These are phyloP conservation scores for Agapetus fuscipes DNA, from an alignment of 2,888 invertebrate genomes.

Conservation along the genomic window DNA sequence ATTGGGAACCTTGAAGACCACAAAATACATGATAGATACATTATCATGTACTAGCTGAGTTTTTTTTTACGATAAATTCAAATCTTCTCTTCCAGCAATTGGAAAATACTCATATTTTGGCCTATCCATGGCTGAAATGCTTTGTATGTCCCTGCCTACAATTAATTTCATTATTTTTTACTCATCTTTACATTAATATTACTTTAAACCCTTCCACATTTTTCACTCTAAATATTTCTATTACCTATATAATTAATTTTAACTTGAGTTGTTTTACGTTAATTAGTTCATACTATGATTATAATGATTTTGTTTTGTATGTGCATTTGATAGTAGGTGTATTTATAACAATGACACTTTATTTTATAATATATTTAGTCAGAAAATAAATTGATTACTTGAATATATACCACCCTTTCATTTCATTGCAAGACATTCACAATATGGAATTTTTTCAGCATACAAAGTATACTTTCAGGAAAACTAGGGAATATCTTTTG, in stretches of 20 bases:
- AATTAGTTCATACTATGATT: background rate
- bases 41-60: background rate
- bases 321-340: background rate
- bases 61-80: too few relatives aligned
- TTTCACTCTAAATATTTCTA: too few relatives aligned
- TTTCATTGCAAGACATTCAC: constrained; percentile 1
- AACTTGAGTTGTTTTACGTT: background rate
- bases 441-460: too few relatives aligned
- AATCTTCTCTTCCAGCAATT: too few relatives aligned
- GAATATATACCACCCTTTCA: constrained; percentile 2
- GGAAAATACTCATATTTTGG: too few relatives aligned
- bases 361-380: constrained; percentile 11
- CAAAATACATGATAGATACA: background rate
- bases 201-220: too few relatives aligned
- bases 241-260: too few relatives aligned
- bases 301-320: background rate
- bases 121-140: too few relatives aligned
- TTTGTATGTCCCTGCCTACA: background rate
- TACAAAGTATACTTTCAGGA: too few relatives aligned
- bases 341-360: constrained; percentile 8
- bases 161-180: background rate
- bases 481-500: too few relatives aligned
- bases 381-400: constrained; percentile 6
- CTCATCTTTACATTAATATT: too few relatives aligned
- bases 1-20: too few relatives aligned